These are phyloP conservation scores for Pristionchus entomophagus DNA, from an alignment of 2,888 invertebrate genomes.

Conservation along the genomic window DNA sequence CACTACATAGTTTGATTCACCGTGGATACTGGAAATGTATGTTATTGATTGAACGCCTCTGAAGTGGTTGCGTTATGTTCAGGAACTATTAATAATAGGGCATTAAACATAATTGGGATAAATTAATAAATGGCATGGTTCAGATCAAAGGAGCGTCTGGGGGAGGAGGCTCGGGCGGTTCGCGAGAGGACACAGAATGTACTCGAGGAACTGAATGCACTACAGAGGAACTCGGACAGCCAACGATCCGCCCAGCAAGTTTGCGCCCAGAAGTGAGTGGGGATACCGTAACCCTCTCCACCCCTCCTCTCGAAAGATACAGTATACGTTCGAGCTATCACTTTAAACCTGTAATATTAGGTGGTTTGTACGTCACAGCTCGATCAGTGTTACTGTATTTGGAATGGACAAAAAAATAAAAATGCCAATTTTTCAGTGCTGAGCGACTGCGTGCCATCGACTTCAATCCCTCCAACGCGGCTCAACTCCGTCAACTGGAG, in stretches of 20 bases:
- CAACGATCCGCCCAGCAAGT: slow-evolving; percentile 4
- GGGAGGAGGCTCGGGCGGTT: slow-evolving; percentile 35
- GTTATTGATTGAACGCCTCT: too few species aligned
- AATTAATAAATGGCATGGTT: not conserved
- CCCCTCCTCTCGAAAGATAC: not conserved
- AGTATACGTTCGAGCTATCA: too few species aligned
- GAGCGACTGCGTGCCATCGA: slow-evolving; percentile 77
- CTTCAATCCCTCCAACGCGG: slow-evolving; percentile 86
- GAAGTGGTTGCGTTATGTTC: too few species aligned
- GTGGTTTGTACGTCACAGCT: too few species aligned
- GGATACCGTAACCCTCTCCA: not conserved
- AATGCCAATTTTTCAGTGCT: slow-evolving; percentile 57
- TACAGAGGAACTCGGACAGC: not conserved
- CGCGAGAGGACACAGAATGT: slow-evolving; percentile 61
- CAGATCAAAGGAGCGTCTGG: slow-evolving; percentile 44
- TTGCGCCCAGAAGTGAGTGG: slow-evolving; percentile 46
- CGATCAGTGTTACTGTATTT: too few species aligned
- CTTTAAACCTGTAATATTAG: too few species aligned
- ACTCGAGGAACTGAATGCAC: slow-evolving; percentile 56
- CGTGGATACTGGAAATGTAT: too few species aligned
- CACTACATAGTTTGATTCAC: too few species aligned
- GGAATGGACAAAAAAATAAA: too few species aligned
- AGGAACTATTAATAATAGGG: too few species aligned
- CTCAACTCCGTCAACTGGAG: slow-evolving; percentile 88
- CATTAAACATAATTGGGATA: too few species aligned